These are phyloP conservation scores for Hozukius guyotensis DNA, from an alignment of 2,797 vertebrate genomes.

Conservation along the genomic window DNA sequence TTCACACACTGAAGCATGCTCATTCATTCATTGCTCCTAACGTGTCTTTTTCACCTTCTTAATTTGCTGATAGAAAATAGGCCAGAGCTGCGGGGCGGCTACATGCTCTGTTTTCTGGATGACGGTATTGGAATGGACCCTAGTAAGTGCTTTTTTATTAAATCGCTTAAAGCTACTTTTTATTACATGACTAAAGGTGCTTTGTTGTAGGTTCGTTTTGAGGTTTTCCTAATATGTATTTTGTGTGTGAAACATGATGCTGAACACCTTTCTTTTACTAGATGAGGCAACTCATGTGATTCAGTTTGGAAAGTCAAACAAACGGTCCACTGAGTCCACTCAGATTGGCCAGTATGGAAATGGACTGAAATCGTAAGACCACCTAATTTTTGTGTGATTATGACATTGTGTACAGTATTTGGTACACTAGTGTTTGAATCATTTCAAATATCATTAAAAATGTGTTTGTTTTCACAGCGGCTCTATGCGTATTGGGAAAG, in stretches of 20 bases:
- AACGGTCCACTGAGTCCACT: slow-evolving; percentile 93
- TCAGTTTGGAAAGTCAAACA: slow-evolving; percentile 98
- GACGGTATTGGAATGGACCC: slow-evolving; percentile 98
- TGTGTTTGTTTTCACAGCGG: slow-evolving; percentile 82
- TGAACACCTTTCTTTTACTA: slow-evolving; percentile 63
- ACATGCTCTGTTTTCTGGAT: slow-evolving; percentile 97
- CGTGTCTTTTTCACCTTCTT: slow-evolving; percentile 1
- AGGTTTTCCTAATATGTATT: not conserved
- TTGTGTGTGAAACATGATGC: not conserved
- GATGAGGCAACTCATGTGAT: slow-evolving; percentile 98
- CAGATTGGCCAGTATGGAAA: slow-evolving; percentile 99
- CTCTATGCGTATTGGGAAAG: slow-evolving; percentile 98
- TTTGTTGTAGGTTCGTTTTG: not conserved
- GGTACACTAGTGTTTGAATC: not conserved
- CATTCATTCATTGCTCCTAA: not conserved
- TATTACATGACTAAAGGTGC: not conserved
- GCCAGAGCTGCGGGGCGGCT: slow-evolving; percentile 91
- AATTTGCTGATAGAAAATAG: slow-evolving; percentile 83
- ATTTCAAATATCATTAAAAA: not conserved
- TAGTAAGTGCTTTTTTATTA: slow-evolving; percentile 84
- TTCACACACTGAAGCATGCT: not conserved
- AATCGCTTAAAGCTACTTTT: not conserved
- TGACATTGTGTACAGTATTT: not conserved
- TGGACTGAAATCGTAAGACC: slow-evolving; percentile 96
- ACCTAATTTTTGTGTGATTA: not conserved